Evolutionary conservation across 1,140 invertebrate species (phyloP).

Genomic region (Penaeus japonicus): DNA sequence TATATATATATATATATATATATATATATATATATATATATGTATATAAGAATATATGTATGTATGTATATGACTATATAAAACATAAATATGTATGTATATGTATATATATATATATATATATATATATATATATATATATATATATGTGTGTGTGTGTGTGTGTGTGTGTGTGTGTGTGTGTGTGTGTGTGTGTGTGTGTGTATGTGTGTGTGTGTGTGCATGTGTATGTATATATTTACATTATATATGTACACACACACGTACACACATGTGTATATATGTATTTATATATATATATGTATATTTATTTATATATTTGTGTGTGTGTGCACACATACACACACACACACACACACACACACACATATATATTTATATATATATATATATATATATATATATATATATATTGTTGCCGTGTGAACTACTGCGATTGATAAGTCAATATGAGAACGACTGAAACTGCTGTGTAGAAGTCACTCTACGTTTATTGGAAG

Average conservation of each 20-base stretch:
- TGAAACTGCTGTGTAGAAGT: too few species aligned
- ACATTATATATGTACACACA: background rate
- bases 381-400: background rate
- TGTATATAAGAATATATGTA: background rate
- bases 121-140: background rate
- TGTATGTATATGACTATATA: background rate
- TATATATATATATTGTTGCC: background rate
- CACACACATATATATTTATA: background rate
- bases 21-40: background rate
- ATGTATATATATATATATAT: background rate
- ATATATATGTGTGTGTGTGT: background rate
- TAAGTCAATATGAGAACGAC: too few species aligned
- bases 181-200: background rate
- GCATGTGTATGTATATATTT: background rate
- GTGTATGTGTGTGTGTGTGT: background rate
- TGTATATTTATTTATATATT: constrained; percentile 1
- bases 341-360: background rate
- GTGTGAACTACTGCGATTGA: too few species aligned
- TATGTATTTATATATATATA: constrained; percentile 1
- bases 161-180: background rate
- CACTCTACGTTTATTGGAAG: too few species aligned
- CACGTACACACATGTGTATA: background rate
- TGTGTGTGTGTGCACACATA: background rate
- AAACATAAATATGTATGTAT: background rate
- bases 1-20: too few species aligned